These are phyloP conservation scores for Flabesymbios commensalis DNA, from an alignment of 2,888 invertebrate genomes.

Conservation along the genomic window DNA sequence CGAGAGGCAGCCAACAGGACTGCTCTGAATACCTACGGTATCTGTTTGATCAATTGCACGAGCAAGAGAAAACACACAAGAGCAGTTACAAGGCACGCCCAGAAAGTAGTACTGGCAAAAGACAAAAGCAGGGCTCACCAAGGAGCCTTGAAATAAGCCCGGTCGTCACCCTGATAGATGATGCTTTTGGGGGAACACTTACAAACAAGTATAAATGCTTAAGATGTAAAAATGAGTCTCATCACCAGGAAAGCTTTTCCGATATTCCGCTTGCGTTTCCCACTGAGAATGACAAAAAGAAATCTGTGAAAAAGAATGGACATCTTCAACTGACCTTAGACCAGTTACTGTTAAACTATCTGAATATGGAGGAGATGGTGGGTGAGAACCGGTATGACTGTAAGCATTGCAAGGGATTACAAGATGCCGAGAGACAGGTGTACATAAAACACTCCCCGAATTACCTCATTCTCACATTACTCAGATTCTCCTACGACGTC, in stretches of 20 bases:
- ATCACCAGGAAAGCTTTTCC: conserved; percentile 77
- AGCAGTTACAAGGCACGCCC: no score
- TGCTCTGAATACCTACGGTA: conserved; percentile 83
- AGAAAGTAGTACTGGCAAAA: no score
- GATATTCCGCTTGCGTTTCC: conserved; percentile 68
- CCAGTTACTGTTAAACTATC: conserved; percentile 75
- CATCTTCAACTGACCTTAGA: conserved; percentile 66
- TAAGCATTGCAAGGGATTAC: conserved; percentile 73
- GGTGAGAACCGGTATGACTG: conserved; percentile 85
- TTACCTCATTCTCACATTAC: conserved; percentile 78
- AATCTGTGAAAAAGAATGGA: neutral
- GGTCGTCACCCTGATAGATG: conserved; percentile 65
- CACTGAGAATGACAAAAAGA: conserved; percentile 31
- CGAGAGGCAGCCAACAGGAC: conserved; percentile 80
- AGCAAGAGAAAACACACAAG: conserved; percentile 67
- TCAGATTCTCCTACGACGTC: conserved; percentile 79
- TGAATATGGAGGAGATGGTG: conserved; percentile 75
- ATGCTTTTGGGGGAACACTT: conserved; percentile 77
- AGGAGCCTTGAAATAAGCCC: neutral
- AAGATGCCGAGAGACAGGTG: conserved; percentile 76
- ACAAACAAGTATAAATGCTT: conserved; percentile 72
- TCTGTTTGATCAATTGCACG: conserved; percentile 75
- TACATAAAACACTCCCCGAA: conserved; percentile 75
- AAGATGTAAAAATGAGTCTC: conserved; percentile 73
- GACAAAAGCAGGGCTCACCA: no score